Percentiles rank a stretch among this genome's conserved stretches.
Evolutionary conservation across 2,797 vertebrate genomes (phyloP).

Genomic region (Acipenser oxyrinchus): DNA sequence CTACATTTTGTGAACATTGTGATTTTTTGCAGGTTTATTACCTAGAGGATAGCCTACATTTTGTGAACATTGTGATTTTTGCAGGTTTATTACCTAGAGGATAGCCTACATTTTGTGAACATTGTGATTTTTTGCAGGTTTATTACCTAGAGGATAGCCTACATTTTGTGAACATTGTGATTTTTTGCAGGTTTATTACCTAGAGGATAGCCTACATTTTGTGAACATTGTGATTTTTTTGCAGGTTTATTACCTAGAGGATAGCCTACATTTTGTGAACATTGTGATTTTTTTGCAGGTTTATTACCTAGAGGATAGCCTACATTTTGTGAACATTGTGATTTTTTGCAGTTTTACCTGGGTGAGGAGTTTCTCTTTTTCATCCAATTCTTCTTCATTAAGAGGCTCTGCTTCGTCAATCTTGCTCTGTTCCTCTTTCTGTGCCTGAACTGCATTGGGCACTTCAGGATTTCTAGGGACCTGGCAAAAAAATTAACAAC

Average conservation of each 20-base stretch:
- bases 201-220: conserved; percentile 4
- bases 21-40: neutral
- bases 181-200: neutral
- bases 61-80: neutral
- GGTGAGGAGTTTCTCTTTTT: conserved; percentile 92
- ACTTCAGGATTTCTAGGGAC: conserved; percentile 93
- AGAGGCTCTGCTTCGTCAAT: conserved; percentile 95
- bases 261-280: conserved; percentile 3
- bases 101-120: conserved; percentile 3
- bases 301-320: neutral
- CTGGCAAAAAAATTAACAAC: conserved; percentile 42
- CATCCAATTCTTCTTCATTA: conserved; percentile 91
- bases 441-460: conserved; percentile 83
- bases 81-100: neutral
- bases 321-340: conserved; percentile 1
- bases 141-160: neutral
- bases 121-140: neutral
- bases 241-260: neutral
- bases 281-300: neutral
- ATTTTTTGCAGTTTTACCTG: conserved; percentile 58
- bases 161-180: neutral
- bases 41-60: neutral
- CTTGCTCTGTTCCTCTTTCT: conserved; percentile 95
- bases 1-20: conserved; percentile 3
- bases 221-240: neutral